Base-by-base conservation (phyloP, 2,113 vertebrate species). In the Serinus canaria region DNA sequence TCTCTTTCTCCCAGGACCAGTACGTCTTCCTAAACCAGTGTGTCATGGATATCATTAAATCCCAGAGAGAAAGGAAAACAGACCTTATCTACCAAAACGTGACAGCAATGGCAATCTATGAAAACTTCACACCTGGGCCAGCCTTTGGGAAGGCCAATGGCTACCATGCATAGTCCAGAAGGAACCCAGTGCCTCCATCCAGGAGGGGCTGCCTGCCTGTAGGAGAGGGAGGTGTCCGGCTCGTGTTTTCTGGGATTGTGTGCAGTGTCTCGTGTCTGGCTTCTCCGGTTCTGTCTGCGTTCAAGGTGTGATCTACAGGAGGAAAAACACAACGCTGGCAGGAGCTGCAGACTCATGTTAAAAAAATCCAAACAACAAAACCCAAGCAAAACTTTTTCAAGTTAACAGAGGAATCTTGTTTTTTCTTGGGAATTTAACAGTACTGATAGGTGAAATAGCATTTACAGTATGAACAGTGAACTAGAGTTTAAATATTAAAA, bases 11-110 rank as follows among this genome's bases (percentile, higher is more conserved):
- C 87, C 97, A 99, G 99, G 99, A 99, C 90, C 99, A 99, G 95
- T 99, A 99, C 6, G 96, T 99, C 89, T 99, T 99, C 97, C 96
- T 99, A 95, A 99, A 99, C 95, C 98, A 99, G 95, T 99, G 99
- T 84, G 98, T 99, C 76, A 90, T 99, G 97, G 99, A 99, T 95
- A 98, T 99, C 72, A 99, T 99, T 97, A 98, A 97, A 96, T 98
- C 99, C 60, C 98, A 98, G 97, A 99, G 98, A 39, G 98, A 99
- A 74, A 98, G 97, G 53, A 99, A 98, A 55, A 98, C 98, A 1
- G 99, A 99, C 89, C 98, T 99, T 52, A 99, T 99, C 97, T 99
- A 99, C 96, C 98, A 99, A 97, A 99, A 99, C 41, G 79, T 98
- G 8, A 97, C 97, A 7, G 98, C 99, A n/a, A 96, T 99, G 94